Evolutionary conservation across 2,888 invertebrate species (phyloP).

Genomic region (Macaria notata): DNA sequence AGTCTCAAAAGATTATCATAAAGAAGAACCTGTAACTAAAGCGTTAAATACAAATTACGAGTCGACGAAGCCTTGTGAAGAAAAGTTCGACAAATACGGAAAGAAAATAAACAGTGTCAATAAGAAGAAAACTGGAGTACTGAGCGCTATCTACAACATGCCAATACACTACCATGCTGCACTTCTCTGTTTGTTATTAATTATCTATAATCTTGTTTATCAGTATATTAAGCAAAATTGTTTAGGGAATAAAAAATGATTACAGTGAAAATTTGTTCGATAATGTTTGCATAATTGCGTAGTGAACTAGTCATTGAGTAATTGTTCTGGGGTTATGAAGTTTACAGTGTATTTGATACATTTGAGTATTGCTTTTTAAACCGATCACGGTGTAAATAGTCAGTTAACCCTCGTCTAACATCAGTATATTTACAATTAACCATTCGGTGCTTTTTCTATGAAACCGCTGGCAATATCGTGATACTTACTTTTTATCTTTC

Average conservation of each 20-base stretch:
- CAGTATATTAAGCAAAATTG: slow-evolving; percentile 76
- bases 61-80: slow-evolving; percentile 33
- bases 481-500: slow-evolving; percentile 65
- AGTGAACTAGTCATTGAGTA: slow-evolving; percentile 70
- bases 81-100: slow-evolving; percentile 20
- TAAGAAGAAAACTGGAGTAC: slow-evolving; percentile 55
- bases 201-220: slow-evolving; percentile 78
- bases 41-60: slow-evolving; percentile 30
- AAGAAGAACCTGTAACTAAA: slow-evolving; percentile 28
- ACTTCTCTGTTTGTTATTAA: slow-evolving; percentile 75
- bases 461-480: slow-evolving; percentile 69
- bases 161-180: slow-evolving; percentile 79
- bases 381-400: slow-evolving; percentile 66
- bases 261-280: slow-evolving; percentile 10
- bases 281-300: slow-evolving; percentile 40
- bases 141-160: slow-evolving; percentile 70
- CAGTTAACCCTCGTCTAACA: slow-evolving; percentile 51
- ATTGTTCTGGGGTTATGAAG: slow-evolving; percentile 25
- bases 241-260: slow-evolving; percentile 54
- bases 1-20: slow-evolving; percentile 23
- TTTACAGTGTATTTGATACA: slow-evolving; percentile 38
- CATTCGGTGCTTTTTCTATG: slow-evolving; percentile 67
- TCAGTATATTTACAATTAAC: slow-evolving; percentile 61
- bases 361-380: slow-evolving; percentile 27
- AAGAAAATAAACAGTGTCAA: slow-evolving; percentile 61